Base-by-base conservation (phyloP, 2,888 invertebrate species). In the Tetramorium bicarinatum region DNA sequence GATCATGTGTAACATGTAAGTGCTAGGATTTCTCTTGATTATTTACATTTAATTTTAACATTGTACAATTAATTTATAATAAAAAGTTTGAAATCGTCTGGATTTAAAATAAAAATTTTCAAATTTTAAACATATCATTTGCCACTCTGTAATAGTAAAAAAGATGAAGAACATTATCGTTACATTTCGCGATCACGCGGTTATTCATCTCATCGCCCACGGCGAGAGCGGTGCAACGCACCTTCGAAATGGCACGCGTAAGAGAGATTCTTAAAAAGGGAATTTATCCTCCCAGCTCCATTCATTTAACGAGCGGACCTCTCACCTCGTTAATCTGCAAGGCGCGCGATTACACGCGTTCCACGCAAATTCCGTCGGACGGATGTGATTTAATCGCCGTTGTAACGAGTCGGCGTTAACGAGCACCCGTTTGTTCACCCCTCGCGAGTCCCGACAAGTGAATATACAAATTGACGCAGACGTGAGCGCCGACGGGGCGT, bases 371-470 rank as follows among this genome's bases (percentile, higher is more conserved):
- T 86, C 83, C 79, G 59, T 38, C 67, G 64, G n/a, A 52, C 59
- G 77, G 34, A 52, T 52, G 75, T 76, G 84, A 85, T 86, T 87
- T 88, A 86, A 88, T 88, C 85, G 82, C 61, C 83, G 38, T 74
- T 85, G 64, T 56, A 77, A 67, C 47, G 66, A 71, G 59, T 54
- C 83, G 49, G 52, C 80, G 85, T 77, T 86, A 83, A 86, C 80
- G 80, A 86, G 69, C 34, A 52, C 47, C 15, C 56, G 44, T 77
- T 62, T 75, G 67, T 67, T 38, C 75, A 18, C 25, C 52, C 54
- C 13, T 41, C 29, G 47, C 13, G 80, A 82, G 75, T 79, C 66
- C 76, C 77, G 88, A 89, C 86, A 83, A 84, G 88, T 83, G 76
- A 52, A 47, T 52, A 38, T 56, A 52, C 47, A 83, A 83, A 85